Evolutionary conservation across 2,797 vertebrate genomes (phyloP), one percentile per base, ranked within the genome.

Genomic region (Notolepis coatsorum): DNA sequence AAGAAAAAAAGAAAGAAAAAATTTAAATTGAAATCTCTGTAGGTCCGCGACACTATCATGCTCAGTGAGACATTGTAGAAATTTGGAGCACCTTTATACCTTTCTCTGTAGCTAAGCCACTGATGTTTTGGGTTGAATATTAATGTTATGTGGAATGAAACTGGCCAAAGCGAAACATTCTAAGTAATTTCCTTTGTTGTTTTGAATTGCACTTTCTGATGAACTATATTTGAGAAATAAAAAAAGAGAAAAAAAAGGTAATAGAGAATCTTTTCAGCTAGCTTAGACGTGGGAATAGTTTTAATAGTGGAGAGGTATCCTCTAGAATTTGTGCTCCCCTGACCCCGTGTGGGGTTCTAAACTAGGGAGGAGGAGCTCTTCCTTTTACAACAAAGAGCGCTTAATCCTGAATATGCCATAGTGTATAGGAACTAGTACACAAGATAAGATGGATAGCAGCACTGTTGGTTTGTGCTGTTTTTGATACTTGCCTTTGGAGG

Each of bases 121-220:
- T 87, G 78, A 82, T 71, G 82, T 75, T 89, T n/a, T 87, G 80
- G 82, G 68, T 84, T 83, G 71, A 75, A 73, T 73, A 80, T 68
- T 50, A 73, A 83, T 73, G 67, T 61, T 70, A 85, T 68, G 75
- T 90, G 81, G 80, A 91, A 88, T 69, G 76, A 92, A 92, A 92
- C 90, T 89, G 92, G 91, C 92, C 92, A 93, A 94, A 94, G 91
- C 84, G 81, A 91, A 92, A 84, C 85, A 81, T 90, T 86, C 65
- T 73, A 61, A 85, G 81, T 88, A 87, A 85, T 84, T 85, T 84
- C 86, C 70, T 88, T 79, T 38, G 30, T 91, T 89, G 57, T 89
- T 89, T 91, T 87, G 48, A 92, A 91, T 89, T 93, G 92, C 92
- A 94, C 93, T 94, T 93, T 93, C 89, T 84, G 76, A 90, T 87